Percentiles rank a stretch among this genome's conserved stretches.
Conservation (phyloP, 2,888 invertebrate species). For the Rhodophaea formosa region DNA sequence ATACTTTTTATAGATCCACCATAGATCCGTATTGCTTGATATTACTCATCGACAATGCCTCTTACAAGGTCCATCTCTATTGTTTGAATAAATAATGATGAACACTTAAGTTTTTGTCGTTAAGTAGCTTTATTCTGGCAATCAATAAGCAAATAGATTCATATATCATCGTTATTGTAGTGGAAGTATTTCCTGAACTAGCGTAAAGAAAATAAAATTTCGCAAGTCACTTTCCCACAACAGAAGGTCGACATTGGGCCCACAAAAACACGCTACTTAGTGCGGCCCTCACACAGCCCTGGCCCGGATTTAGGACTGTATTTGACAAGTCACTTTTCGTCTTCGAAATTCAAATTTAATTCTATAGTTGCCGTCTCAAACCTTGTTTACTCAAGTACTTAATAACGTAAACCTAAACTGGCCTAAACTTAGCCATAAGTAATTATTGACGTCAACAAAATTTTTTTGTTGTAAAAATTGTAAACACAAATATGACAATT, state of each 20-base stretch:
- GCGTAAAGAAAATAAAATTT: slow-evolving; percentile 35
- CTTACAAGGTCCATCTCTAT: slow-evolving; percentile 44
- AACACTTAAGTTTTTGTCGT: slow-evolving; percentile 14
- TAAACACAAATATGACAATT: too few species aligned
- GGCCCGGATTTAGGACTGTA: slow-evolving; percentile 15
- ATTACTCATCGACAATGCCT: slow-evolving; percentile 50
- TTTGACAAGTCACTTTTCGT: slow-evolving; percentile 10
- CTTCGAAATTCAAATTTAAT: slow-evolving; percentile 6
- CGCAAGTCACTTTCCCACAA: slow-evolving; percentile 63
- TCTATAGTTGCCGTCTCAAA: background rate
- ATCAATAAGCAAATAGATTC: slow-evolving; percentile 18
- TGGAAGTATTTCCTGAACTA: slow-evolving; percentile 28
- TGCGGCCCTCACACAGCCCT: slow-evolving; percentile 17
- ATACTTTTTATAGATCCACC: slow-evolving; percentile 63
- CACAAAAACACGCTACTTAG: slow-evolving; percentile 28
- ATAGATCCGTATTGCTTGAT: slow-evolving; percentile 64
- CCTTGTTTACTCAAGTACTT: background rate
- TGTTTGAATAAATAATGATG: slow-evolving; percentile 32
- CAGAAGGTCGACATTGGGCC: slow-evolving; percentile 27
- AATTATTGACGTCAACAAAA: too few species aligned
- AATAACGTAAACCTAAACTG: too few species aligned
- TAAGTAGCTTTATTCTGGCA: slow-evolving; percentile 13
- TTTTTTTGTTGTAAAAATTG: too few species aligned
- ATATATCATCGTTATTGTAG: slow-evolving; percentile 25
- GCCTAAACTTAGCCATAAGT: too few species aligned